Evolutionary conservation across 2,797 vertebrate species (phyloP), one percentile per base, ranked within the genome.

Genomic region (Lycodopsis pacificus): DNA sequence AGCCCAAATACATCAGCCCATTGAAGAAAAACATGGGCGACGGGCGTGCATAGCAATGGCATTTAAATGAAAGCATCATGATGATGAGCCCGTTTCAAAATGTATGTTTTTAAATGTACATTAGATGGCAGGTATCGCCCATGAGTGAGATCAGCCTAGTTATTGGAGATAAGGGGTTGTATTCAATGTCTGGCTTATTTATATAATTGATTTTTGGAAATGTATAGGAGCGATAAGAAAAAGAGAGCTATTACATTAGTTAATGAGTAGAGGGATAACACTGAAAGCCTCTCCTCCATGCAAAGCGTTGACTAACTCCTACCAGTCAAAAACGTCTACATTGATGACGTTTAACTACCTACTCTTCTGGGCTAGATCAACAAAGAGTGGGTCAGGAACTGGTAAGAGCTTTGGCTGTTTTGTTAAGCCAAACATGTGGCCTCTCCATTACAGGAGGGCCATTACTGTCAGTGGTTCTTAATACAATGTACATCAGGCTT

Each of bases 1-100:
- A 71, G 67, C 42, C 51, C 56, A 79, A 54, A 81, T 27, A 79
- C 54, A 70, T 17, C 63, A 77, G 32, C 22, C 32, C 20, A 64
- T 48, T 69, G 59, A 38, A 53, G 27, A 30, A 48, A 65, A 46
- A 53, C 27, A 65, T 13, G 15, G 14, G n/a, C 2, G 17, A 34
- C 9, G 3, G 20, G 19, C 2, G 4, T 77, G 49, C 34, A 51
- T 53, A 53, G 38, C 59, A 51, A 54, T 61, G n/a, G 64, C 9
- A 42, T 44, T 0, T 19, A 19, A 57, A 20, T 49, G 38, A 57
- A 30, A 72, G 53, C 20, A 48, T 67, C 40, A 46, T 53, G 25
- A 51, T 22, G 17, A 57, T 63, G 14, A 68, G 32, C 49, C 20
- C 5, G 1, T 77, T 73, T 73, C 15, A 65, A 44, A 65, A 72